Evolutionary conservation across 2,888 invertebrate genomes (phyloP).

Genomic region (Acanthacorydalis orientalis): DNA sequence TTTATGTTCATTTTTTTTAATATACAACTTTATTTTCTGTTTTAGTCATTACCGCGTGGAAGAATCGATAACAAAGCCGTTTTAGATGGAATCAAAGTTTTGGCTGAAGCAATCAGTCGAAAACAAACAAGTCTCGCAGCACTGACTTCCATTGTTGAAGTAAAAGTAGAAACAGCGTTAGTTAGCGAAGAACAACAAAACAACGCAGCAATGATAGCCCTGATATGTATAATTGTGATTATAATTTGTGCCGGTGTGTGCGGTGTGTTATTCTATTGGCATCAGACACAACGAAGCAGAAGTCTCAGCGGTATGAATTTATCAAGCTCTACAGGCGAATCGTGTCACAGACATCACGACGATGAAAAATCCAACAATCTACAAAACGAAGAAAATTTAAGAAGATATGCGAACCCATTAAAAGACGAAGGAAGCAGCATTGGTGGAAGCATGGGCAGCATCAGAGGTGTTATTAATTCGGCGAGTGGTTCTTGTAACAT

Average conservation of each 20-base stretch:
- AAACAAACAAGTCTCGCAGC: constrained; percentile 42
- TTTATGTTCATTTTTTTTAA: too few relatives aligned
- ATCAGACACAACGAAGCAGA: constrained; percentile 33
- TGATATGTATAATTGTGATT: constrained; percentile 27
- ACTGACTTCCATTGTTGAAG: constrained; percentile 55
- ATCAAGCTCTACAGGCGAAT: constrained; percentile 35
- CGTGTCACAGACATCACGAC: constrained; percentile 48
- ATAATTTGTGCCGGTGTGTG: constrained; percentile 23
- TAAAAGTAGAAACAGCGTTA: constrained; percentile 56
- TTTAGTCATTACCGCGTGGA: constrained; percentile 34
- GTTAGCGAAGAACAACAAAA: constrained; percentile 31
- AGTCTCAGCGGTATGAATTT: constrained; percentile 33
- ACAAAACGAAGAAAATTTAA: constrained; percentile 78
- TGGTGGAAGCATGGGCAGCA: constrained; percentile 31
- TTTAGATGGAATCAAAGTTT: constrained; percentile 35
- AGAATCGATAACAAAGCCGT: constrained; percentile 25
- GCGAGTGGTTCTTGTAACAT: constrained; percentile 13
- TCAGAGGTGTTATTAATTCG: constrained; percentile 14
- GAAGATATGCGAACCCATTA: constrained; percentile 66
- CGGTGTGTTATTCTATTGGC: constrained; percentile 34
- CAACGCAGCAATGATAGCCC: constrained; percentile 28
- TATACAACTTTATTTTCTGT: constrained; percentile 8
- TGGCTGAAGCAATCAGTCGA: constrained; percentile 46
- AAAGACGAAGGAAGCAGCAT: constrained; percentile 41
- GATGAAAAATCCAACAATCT: constrained; percentile 83